Evolutionary conservation across 1,140 invertebrate species (phyloP).

Genomic region (Philaenus spumarius): DNA sequence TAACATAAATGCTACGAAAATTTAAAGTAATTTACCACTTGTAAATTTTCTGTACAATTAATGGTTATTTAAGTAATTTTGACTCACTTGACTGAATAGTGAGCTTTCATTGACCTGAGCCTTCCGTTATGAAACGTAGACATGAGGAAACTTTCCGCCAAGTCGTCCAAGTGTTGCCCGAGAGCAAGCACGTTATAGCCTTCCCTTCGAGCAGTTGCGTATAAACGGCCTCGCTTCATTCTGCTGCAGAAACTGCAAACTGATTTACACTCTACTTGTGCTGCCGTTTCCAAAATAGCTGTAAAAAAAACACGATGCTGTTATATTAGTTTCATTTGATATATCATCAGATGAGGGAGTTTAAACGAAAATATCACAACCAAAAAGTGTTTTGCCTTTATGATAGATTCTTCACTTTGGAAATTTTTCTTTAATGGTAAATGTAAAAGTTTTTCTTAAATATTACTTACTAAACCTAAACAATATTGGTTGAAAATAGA

Average conservation of each 20-base stretch:
- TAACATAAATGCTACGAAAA: no score
- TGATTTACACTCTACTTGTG: constrained; percentile 43
- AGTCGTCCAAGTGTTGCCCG: constrained; percentile 80
- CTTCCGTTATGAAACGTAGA: constrained; percentile 75
- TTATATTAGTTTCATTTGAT: no score
- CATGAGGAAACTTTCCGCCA: constrained; percentile 76
- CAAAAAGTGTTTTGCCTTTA: not conserved
- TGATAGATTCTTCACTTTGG: no score
- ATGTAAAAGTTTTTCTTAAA: no score
- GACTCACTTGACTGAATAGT: constrained; percentile 58
- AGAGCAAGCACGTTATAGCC: constrained; percentile 80
- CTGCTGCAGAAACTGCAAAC: constrained; percentile 64
- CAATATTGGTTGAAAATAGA: no score
- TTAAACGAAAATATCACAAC: not conserved
- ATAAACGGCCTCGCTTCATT: constrained; percentile 64
- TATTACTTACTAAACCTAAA: no score
- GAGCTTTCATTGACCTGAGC: constrained; percentile 73
- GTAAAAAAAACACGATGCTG: not conserved
- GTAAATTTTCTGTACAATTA: no score
- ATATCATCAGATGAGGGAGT: no score
- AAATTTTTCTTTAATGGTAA: no score
- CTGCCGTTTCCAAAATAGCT: constrained; percentile 38
- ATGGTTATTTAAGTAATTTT: no score
- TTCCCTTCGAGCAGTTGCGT: constrained; percentile 63
- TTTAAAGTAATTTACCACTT: no score